A percentile compares a stretch with the other conserved stretches of the same genome.
These are phyloP conservation scores for Coremacera marginata DNA, from an alignment of 2,888 invertebrate genomes.

Conservation along the genomic window DNA sequence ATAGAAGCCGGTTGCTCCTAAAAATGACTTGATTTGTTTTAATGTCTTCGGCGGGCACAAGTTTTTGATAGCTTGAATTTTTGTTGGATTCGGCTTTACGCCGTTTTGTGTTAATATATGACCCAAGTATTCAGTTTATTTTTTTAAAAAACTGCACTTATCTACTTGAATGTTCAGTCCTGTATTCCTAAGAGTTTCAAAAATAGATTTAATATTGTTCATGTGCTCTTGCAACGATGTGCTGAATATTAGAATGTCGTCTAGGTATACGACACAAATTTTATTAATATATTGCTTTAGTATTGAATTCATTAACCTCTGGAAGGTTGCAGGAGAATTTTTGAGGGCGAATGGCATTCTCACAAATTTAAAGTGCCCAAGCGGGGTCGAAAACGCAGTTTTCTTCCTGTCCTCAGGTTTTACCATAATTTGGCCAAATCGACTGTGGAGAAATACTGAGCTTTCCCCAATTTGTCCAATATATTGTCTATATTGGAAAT, in stretches of 20 bases:
- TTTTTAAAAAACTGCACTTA: conserved; percentile 50
- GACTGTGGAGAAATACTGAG: conserved; percentile 15
- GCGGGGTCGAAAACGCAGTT: no score
- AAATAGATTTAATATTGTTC: not conserved
- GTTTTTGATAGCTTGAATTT: not conserved
- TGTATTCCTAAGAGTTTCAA: conserved; percentile 13
- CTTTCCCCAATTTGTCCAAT: no score
- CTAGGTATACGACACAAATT: no score
- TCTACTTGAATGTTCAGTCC: conserved; percentile 39
- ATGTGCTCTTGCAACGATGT: conserved; percentile 17
- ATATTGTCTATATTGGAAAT: not conserved
- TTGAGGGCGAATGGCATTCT: conserved; percentile 29
- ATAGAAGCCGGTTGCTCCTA: not conserved
- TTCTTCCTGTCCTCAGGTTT: not conserved
- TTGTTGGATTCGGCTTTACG: not conserved
- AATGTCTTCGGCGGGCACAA: not conserved
- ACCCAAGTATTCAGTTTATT: conserved; percentile 48
- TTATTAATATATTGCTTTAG: no score
- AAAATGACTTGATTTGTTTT: not conserved
- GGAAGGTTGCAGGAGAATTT: not conserved
- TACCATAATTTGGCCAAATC: conserved; percentile 29
- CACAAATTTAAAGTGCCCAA: conserved; percentile 19
- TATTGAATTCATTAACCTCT: not conserved
- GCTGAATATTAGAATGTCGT: conserved; percentile 16
- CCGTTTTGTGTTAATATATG: conserved; percentile 49